These are phyloP conservation scores for Drosophila prostipennis DNA, from an alignment of 2,888 invertebrate species.

Conservation along the genomic window DNA sequence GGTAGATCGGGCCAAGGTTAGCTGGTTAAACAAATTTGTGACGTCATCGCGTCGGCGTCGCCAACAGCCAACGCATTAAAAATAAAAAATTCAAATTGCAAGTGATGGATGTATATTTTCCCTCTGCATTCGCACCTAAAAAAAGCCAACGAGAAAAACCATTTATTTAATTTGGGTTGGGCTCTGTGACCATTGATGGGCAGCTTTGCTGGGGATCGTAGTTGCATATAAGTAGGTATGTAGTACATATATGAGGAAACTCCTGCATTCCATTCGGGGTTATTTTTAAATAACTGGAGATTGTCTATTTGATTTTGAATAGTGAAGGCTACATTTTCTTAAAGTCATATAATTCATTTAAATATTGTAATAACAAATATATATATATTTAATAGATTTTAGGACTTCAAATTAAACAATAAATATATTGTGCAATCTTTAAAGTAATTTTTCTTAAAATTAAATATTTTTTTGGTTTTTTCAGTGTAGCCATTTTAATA, in stretches of 20 bases:
- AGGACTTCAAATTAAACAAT: too few relatives aligned
- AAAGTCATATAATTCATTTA: too few relatives aligned
- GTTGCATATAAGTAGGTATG: neutral
- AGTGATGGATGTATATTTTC: conserved; percentile 25
- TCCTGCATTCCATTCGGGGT: neutral
- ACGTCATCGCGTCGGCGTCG: conserved; percentile 30
- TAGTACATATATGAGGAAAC: neutral
- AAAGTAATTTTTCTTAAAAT: too few relatives aligned
- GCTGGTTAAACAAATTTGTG: conserved; percentile 17
- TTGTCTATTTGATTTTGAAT: neutral
- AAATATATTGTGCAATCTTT: too few relatives aligned
- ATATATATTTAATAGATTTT: too few relatives aligned
- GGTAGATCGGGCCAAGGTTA: conserved; percentile 24
- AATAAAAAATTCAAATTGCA: conserved; percentile 11
- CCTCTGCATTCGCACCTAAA: conserved; percentile 19
- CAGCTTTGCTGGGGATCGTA: conserved; percentile 3
- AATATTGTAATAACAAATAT: too few relatives aligned
- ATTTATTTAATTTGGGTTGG: conserved; percentile 17
- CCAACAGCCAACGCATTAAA: conserved; percentile 27
- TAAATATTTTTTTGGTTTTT: too few relatives aligned
- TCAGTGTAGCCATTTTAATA: too few relatives aligned
- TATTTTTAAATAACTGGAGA: neutral
- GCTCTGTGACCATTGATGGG: conserved; percentile 12
- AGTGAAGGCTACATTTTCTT: too few relatives aligned
- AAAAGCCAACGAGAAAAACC: neutral